phyloP scores from a whole-genome alignment of 53 echinoderm and acorn worm species.

The Apostichopus leukothele region DNA sequence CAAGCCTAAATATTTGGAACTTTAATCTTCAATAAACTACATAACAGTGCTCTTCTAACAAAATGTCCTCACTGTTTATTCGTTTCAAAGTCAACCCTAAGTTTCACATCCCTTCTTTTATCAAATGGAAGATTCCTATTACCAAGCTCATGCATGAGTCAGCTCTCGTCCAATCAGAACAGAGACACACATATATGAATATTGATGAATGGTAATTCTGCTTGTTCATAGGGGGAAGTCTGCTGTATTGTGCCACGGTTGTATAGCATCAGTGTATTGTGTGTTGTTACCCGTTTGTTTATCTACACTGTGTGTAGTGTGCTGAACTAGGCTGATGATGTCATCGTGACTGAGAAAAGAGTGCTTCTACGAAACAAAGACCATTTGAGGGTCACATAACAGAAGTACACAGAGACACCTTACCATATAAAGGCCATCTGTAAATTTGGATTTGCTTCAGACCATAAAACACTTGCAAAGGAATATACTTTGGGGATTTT shows the following conservation, averaged over 20 bases:
- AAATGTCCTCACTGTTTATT: too few relatives aligned
- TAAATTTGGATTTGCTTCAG: background rate
- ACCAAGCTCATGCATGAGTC: background rate
- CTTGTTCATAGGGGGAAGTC: background rate
- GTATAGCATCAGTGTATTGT: background rate
- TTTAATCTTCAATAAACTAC: background rate
- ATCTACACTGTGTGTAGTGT: background rate
- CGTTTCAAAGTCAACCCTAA: too few relatives aligned
- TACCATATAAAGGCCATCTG: conserved; percentile 2
- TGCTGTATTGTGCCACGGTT: background rate
- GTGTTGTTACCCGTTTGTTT: conserved; percentile 13
- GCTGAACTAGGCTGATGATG: conserved; percentile 1
- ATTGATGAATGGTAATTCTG: conserved; percentile 3
- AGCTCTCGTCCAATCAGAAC: conserved; percentile 21
- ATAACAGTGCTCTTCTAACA: too few relatives aligned
- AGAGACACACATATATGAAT: background rate
- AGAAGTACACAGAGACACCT: conserved; percentile 23
- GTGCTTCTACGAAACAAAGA: conserved; percentile 30
- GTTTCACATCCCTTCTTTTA: conserved; percentile 5
- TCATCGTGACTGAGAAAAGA: conserved; percentile 17
- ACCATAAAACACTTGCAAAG: background rate
- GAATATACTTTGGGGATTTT: background rate
- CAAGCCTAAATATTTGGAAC: background rate
- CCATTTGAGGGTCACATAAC: background rate
- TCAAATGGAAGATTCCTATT: background rate